Percentiles rank a stretch among this genome's conserved stretches.
Evolutionary conservation across 2,888 invertebrate species (phyloP).

Genomic region (Drosophila anomelani): DNA sequence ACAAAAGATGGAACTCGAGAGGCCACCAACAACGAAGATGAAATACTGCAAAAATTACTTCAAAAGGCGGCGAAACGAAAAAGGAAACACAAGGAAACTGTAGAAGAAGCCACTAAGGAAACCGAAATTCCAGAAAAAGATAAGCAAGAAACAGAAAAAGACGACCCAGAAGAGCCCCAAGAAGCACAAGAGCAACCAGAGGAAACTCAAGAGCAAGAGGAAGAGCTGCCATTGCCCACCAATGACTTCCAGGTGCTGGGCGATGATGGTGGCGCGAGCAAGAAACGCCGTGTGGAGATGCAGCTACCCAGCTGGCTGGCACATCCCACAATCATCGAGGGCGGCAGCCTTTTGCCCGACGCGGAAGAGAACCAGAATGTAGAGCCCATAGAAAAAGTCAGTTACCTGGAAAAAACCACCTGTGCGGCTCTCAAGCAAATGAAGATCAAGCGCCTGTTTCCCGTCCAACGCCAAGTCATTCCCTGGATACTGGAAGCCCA

Average conservation of each 20-base stretch:
- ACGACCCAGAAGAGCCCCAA: slow-evolving; percentile 26
- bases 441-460: slow-evolving; percentile 92
- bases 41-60: slow-evolving; percentile 87
- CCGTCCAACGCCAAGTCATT: slow-evolving; percentile 92
- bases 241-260: slow-evolving; percentile 87
- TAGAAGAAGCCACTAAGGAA: slow-evolving; percentile 33
- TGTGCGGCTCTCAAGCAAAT: slow-evolving; percentile 88
- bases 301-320: slow-evolving; percentile 95
- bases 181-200: slow-evolving; percentile 22
- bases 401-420: slow-evolving; percentile 88
- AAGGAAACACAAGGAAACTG: slow-evolving; percentile 75
- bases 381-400: slow-evolving; percentile 46
- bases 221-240: slow-evolving; percentile 8
- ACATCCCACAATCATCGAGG: slow-evolving; percentile 91
- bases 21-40: slow-evolving; percentile 84
- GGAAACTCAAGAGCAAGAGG: neutral
- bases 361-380: slow-evolving; percentile 86
- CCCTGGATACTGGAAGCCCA: slow-evolving; percentile 90
- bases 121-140: slow-evolving; percentile 4
- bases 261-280: slow-evolving; percentile 86
- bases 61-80: slow-evolving; percentile 86
- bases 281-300: slow-evolving; percentile 88
- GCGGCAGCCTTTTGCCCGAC: slow-evolving; percentile 85
- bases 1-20: slow-evolving; percentile 1
- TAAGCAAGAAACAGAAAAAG: slow-evolving; percentile 25